Evolutionary conservation across 2,113 vertebrate species (phyloP).

Genomic region (Labeo catla): DNA sequence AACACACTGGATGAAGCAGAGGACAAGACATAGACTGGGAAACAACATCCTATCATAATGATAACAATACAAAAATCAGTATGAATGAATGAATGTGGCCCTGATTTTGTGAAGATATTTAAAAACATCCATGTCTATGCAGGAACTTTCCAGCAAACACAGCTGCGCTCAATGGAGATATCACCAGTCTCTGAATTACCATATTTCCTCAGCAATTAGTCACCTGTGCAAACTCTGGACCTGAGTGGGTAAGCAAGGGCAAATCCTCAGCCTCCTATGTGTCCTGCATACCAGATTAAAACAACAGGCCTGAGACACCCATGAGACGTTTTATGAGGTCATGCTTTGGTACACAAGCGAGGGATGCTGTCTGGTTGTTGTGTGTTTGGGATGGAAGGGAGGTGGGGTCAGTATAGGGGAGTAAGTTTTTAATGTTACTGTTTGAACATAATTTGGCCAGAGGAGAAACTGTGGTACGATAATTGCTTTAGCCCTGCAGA

Average conservation of each 20-base stretch:
- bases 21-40: neutral
- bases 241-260: conserved; percentile 18
- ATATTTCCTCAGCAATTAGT: conserved; percentile 37
- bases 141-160: conserved; percentile 10
- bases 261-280: neutral
- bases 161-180: conserved; percentile 19
- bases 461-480: conserved; percentile 39
- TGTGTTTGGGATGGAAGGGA: neutral
- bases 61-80: neutral
- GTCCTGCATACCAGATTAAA: neutral
- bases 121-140: neutral
- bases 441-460: conserved; percentile 30
- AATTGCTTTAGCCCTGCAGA: conserved; percentile 54
- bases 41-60: neutral
- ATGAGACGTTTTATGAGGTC: neutral
- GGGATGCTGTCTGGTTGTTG: neutral
- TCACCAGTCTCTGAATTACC: conserved; percentile 1
- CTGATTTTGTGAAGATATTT: conserved; percentile 5
- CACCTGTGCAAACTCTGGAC: conserved; percentile 26
- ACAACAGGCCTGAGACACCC: neutral
- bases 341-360: neutral
- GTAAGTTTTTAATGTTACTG: conserved; percentile 14
- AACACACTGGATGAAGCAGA: neutral
- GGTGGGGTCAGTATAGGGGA: neutral
- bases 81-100: neutral